Evolutionary conservation across 2,113 vertebrate genomes (phyloP).

Genomic region (Pterophyllum scalare): DNA sequence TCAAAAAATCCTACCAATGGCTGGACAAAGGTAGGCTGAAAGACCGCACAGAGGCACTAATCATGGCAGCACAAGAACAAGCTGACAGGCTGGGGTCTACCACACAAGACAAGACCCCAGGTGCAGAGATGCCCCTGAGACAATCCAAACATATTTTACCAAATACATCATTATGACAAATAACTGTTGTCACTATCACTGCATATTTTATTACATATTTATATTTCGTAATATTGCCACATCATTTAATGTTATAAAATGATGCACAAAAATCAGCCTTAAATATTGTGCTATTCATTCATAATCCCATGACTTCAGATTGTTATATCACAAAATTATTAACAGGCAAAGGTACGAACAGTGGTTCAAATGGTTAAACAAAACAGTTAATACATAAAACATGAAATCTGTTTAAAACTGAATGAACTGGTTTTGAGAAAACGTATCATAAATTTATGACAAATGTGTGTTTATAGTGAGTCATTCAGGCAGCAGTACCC

Average conservation of each 20-base stretch:
- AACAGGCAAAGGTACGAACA: background rate
- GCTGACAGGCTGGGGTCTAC: too few relatives aligned
- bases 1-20: too few relatives aligned
- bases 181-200: background rate
- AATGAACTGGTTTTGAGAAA: background rate
- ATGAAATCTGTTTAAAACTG: background rate
- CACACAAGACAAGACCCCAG: too few relatives aligned
- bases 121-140: too few relatives aligned
- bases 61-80: too few relatives aligned
- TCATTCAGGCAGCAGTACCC: background rate
- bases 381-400: background rate
- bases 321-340: background rate
- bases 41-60: too few relatives aligned
- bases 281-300: background rate
- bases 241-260: background rate
- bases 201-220: background rate
- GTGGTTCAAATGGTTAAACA: background rate
- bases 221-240: too few relatives aligned
- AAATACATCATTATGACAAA: background rate
- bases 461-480: background rate
- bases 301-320: background rate
- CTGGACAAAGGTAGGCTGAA: too few relatives aligned
- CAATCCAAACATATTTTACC: background rate
- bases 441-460: slow-evolving; percentile 1
- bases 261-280: background rate